phyloP scores from a whole-genome alignment of 2,797 vertebrate species.

The Hydrophis major region DNA sequence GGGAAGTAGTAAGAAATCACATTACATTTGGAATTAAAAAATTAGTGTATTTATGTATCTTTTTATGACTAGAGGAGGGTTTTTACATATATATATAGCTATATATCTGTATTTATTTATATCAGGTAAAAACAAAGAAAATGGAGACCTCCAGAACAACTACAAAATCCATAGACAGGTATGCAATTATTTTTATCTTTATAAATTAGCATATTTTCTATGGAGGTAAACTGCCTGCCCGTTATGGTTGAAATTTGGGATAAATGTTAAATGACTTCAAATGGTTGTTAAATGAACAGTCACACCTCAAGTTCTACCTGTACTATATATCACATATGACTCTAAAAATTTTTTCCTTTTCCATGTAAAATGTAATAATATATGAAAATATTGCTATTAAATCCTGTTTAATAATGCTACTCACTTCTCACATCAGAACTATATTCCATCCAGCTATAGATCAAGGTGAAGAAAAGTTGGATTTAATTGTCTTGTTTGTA shows the following conservation, averaged over 20 bases:
- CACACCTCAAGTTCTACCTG: neutral
- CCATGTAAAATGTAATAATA: neutral
- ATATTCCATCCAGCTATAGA: neutral
- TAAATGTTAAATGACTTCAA: neutral
- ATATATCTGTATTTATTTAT: slow-evolving; percentile 10
- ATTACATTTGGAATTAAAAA: neutral
- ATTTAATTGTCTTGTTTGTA: neutral
- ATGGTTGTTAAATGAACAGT: neutral
- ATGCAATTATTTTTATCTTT: slow-evolving; percentile 36
- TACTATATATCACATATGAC: neutral
- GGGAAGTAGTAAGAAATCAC: neutral
- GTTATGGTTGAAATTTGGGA: neutral
- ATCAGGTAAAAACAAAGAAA: slow-evolving; percentile 73
- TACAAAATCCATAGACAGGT: slow-evolving; percentile 74
- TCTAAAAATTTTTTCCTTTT: neutral
- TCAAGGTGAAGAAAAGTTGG: neutral
- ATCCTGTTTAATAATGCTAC: neutral
- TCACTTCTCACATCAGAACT: neutral
- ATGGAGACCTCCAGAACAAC: slow-evolving; percentile 75
- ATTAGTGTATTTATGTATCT: slow-evolving; percentile 21
- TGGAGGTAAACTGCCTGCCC: neutral
- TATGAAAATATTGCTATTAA: neutral
- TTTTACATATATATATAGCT: neutral
- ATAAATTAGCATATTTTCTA: neutral
- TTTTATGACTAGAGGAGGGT: neutral